Evolutionary conservation across 2,888 invertebrate genomes (phyloP), one percentile per base, ranked within the genome.

Genomic region (Drosophila anomelani): DNA sequence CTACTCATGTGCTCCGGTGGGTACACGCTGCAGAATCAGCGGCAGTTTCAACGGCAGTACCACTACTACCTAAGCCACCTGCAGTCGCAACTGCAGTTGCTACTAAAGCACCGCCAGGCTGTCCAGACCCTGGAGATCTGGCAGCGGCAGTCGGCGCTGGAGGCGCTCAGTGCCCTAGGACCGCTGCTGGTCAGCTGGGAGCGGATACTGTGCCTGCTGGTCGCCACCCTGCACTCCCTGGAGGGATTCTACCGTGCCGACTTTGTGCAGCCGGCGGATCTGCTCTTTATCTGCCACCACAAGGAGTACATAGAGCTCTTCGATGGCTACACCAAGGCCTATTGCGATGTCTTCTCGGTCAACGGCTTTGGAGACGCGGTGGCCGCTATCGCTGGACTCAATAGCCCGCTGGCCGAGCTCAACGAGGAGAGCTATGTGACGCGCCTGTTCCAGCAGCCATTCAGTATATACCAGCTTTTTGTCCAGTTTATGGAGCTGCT

Each of bases 281-380:
- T 96, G 88, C 93, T 95, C 56, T 94, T 96, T 85, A 94, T 96
- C 81, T 95, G 95, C 90, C 94, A 95, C 92, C 94, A 95, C 89
- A 95, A 96, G 86, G 96, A 96, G 92, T 95, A 94, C 92, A 94
- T 96, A 89, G 94, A 94, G 90, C 93, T 95, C 74, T 96, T 95
- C 91, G 95, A 94, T 91, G 94, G 94, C 91, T 96, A 96, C 93
- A 94, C 95, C 51, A 93, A 95, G 92, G 94, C 94, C 81, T 93
- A 96, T 90, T 96, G 96, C 92, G 95, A 96, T 93, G 94, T 96
- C 75, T 95, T 95, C 88, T 95, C 95, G 80, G 93, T 96, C 75
- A 94, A 95, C 87, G 96, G 96, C 39, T 96, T 96, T 88, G 90
- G 93, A 47, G 94, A 95, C 80, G 95, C 96, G 62, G 94, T 95